phyloP scores from a whole-genome alignment of 2,888 invertebrate genomes.

The Abscondita cerata region DNA sequence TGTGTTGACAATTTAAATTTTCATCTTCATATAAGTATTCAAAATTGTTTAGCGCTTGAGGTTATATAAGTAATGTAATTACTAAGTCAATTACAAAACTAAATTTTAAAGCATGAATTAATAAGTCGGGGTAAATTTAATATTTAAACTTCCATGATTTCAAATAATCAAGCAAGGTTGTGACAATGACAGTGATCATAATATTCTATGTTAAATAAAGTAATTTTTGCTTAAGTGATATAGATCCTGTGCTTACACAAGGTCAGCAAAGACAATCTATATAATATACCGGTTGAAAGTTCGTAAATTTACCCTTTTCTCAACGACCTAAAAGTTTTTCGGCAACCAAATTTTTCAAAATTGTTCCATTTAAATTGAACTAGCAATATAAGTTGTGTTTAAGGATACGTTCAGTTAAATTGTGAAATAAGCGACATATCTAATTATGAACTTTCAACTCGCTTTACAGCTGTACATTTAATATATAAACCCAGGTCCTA shows the following conservation, averaged over 20 bases:
- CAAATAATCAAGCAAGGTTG: constrained; percentile 55
- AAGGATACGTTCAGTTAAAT: too few relatives aligned
- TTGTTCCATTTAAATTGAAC: not conserved
- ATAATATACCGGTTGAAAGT: constrained; percentile 38
- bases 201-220: constrained; percentile 42
- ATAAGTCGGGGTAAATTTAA: constrained; percentile 26
- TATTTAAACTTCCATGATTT: constrained; percentile 37
- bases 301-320: constrained; percentile 29
- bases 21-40: constrained; percentile 23
- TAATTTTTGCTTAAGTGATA: constrained; percentile 48
- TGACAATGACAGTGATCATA: constrained; percentile 50
- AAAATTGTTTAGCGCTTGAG: constrained; percentile 31
- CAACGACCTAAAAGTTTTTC: too few relatives aligned
- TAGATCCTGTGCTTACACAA: constrained; percentile 48
- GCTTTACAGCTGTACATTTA: constrained; percentile 31
- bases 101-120: constrained; percentile 29
- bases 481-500: constrained; percentile 19
- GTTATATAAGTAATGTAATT: constrained; percentile 32
- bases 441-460: constrained; percentile 39
- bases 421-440: constrained; percentile 25
- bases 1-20: constrained; percentile 23
- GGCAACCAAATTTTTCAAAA: too few relatives aligned
- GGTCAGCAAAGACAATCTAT: constrained; percentile 46
- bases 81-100: constrained; percentile 41
- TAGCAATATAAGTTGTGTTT: too few relatives aligned